A percentile compares a stretch with the other conserved stretches of the same genome.
These are phyloP conservation scores for Polietes domitor DNA, from an alignment of 2,888 invertebrate species.

Conservation along the genomic window DNA sequence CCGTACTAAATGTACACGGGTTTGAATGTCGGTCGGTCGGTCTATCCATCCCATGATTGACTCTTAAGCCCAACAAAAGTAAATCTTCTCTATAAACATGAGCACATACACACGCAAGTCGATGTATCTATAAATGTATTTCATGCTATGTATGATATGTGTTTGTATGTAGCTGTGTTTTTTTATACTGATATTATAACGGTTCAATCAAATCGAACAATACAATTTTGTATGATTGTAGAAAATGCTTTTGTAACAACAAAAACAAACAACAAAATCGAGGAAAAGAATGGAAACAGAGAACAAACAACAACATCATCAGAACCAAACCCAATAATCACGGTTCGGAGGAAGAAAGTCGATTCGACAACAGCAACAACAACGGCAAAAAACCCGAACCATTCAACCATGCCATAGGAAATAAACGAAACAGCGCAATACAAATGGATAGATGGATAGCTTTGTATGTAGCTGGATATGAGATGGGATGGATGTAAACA, in stretches of 20 bases:
- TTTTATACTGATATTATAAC: slow-evolving; percentile 50
- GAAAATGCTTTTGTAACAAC: slow-evolving; percentile 22
- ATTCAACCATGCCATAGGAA: slow-evolving; percentile 1
- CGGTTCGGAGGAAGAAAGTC: slow-evolving; percentile 20
- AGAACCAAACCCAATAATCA: slow-evolving; percentile 63
- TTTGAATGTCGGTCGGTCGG: background rate
- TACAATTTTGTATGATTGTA: slow-evolving; percentile 38
- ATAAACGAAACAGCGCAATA: background rate
- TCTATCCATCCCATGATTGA: background rate
- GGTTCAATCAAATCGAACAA: slow-evolving; percentile 56
- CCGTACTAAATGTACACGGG: background rate
- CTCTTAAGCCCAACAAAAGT: slow-evolving; percentile 43
- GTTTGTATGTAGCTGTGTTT: background rate
- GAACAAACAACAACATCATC: slow-evolving; percentile 3
- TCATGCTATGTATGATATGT: background rate
- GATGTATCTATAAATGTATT: background rate
- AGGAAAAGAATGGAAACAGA: slow-evolving; percentile 26
- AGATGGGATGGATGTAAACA: slow-evolving; percentile 23
- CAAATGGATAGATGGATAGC: slow-evolving; percentile 9
- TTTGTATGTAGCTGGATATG: no score
- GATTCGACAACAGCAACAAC: slow-evolving; percentile 32
- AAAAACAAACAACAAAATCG: slow-evolving; percentile 2
- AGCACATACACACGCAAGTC: background rate
- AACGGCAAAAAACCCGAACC: background rate
- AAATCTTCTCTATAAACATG: slow-evolving; percentile 38